A percentile compares a stretch with the other conserved stretches of the same genome.
These are phyloP conservation scores for Malacoraja senta DNA, from an alignment of 2,797 vertebrate species.

Conservation along the genomic window DNA sequence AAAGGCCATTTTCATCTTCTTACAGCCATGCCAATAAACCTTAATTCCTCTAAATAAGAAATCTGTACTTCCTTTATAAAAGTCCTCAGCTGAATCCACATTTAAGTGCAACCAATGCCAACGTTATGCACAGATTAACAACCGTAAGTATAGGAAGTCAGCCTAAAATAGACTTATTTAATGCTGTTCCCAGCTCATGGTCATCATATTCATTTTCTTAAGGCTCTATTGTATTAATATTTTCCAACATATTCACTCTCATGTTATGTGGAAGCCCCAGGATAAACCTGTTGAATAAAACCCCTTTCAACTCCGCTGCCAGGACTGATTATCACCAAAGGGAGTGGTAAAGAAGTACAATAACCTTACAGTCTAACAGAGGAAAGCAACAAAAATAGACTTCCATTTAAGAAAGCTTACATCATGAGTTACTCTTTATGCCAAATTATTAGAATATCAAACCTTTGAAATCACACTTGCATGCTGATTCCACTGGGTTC, in stretches of 20 bases:
- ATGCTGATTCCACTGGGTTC: too few relatives aligned
- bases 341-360: not conserved
- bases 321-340: not conserved
- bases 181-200: not conserved
- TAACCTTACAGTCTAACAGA: not conserved
- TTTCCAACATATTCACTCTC: not conserved
- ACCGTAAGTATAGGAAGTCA: not conserved
- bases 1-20: conserved; percentile 5
- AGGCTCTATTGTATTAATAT: not conserved
- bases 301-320: not conserved
- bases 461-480: not conserved
- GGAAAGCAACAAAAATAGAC: not conserved
- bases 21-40: not conserved
- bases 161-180: conserved; percentile 2
- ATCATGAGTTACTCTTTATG: not conserved
- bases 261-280: not conserved
- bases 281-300: conserved; percentile 16
- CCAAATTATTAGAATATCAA: not conserved
- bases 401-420: not conserved
- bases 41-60: conserved; percentile 28
- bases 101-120: not conserved
- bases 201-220: conserved; percentile 23
- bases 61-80: conserved; percentile 27
- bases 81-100: conserved; percentile 8
- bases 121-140: not conserved